Evolutionary conservation across 2,113 vertebrate species (phyloP).

Genomic region (Pogona vitticeps): DNA sequence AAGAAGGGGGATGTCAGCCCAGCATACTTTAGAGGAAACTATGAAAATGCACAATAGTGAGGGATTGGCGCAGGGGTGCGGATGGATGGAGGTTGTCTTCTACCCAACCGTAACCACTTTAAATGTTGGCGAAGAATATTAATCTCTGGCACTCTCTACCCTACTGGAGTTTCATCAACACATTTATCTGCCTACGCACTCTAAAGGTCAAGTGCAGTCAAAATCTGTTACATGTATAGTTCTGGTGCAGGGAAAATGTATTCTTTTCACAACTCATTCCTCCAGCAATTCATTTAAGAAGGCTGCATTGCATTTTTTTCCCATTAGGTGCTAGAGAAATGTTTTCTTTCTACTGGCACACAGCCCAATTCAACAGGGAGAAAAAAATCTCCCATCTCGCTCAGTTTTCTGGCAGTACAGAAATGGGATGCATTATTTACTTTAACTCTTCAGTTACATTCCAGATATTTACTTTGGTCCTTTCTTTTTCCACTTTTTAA

Average conservation of each 20-base stretch:
- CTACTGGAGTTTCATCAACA: conserved; percentile 37
- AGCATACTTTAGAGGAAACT: conserved; percentile 7
- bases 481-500: not conserved
- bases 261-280: conserved; percentile 65
- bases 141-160: conserved; percentile 23
- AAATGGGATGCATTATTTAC: conserved; percentile 14
- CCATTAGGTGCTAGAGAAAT: conserved; percentile 65
- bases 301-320: conserved; percentile 61
- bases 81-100: conserved; percentile 2
- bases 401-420: conserved; percentile 35
- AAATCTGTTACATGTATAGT: conserved; percentile 65
- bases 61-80: not conserved
- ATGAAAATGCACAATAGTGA: not conserved
- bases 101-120: conserved; percentile 34
- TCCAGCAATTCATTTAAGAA: conserved; percentile 66
- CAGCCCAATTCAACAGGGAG: conserved; percentile 56
- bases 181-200: conserved; percentile 42
- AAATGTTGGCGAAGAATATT: not conserved
- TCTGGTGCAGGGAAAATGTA: conserved; percentile 41
- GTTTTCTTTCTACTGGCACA: conserved; percentile 65
- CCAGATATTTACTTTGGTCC: not conserved
- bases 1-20: conserved; percentile 18
- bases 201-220: conserved; percentile 37
- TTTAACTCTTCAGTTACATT: conserved; percentile 35
- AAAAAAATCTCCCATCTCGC: not conserved